Evolutionary conservation across 2,113 vertebrate genomes (phyloP), one percentile per base, ranked within the genome.

Genomic region (Egretta garzetta): DNA sequence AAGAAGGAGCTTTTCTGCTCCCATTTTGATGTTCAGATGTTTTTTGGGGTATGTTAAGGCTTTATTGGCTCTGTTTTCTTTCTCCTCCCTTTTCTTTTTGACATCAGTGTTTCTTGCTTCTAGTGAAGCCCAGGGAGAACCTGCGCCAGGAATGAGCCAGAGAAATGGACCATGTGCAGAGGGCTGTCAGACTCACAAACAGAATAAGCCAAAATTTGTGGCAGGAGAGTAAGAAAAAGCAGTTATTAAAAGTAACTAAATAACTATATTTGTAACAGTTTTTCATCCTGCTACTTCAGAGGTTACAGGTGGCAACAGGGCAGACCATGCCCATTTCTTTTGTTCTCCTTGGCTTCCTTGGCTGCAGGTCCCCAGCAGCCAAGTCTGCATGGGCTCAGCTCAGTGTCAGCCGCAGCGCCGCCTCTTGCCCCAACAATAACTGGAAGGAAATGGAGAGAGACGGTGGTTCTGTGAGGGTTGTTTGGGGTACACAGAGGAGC

Each of bases 351-450:
- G 72, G 47, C 55, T 37, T 72, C 23, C n/a, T 71, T 66, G 20
- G 52, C 70, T 0, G 0, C 37, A 45, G 60, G 70, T 72, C 47
- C 26, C 27, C 53, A 26, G 56, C 73, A 52, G 37, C 18, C 20
- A 50, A 50, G 30, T 7, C 24, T 1, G 0, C 9, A 2, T n/a
- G 60, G 70, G 41, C 47, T 88, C 39, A 35, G 55, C 39, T 79
- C 52, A 7, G 19, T 15, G 11, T 35, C 1, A 0, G n/a, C 18
- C 0, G 1, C 45, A 8, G 53, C 5, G 1, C 28, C 0, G 9
- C 80, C 49, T 83, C 39, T 70, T 60, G 39, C 43, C 27, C 24
- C 3, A 1, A 0, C 75, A 56, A 6, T 13, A 64, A 27, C 49
- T 72, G 21, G 30, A 79, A 67, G 56, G 73, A 63, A 41, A 50